phyloP scores from a whole-genome alignment of 2,888 invertebrate genomes.

The Metallyticus violacea region DNA sequence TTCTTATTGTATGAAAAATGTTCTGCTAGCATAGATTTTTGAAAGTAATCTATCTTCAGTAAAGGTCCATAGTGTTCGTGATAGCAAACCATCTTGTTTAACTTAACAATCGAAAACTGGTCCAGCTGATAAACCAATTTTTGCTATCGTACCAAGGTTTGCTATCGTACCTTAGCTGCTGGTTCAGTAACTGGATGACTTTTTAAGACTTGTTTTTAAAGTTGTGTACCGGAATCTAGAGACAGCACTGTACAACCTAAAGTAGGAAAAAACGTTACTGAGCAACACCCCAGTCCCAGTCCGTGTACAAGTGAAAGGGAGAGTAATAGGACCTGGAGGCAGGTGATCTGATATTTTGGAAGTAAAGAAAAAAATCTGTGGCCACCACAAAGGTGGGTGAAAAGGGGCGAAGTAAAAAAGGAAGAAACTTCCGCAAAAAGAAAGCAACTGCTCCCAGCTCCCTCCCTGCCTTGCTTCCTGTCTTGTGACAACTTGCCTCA shows the following conservation, averaged over 20 bases:
- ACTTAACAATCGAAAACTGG: no score
- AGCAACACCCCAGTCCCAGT: background rate
- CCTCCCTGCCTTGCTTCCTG: slow-evolving; percentile 1
- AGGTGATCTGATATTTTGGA: slow-evolving; percentile 11
- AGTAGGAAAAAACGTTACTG: background rate
- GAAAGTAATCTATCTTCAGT: no score
- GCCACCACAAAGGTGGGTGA: background rate
- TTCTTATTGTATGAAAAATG: no score
- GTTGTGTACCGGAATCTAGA: background rate
- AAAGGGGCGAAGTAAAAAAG: background rate
- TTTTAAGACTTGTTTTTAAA: background rate
- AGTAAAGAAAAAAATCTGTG: background rate
- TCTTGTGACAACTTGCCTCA: background rate
- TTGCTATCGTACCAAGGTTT: no score
- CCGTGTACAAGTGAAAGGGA: slow-evolving; percentile 1
- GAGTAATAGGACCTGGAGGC: slow-evolving; percentile 18
- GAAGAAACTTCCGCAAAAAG: slow-evolving; percentile 16
- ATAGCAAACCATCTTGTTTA: no score
- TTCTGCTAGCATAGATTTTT: no score
- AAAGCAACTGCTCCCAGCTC: background rate
- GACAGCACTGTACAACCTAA: background rate
- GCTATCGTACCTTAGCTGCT: no score
- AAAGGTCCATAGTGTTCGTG: no score
- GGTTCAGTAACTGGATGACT: background rate
- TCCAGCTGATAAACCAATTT: no score